A percentile compares a stretch with the other conserved stretches of the same genome.
These are phyloP conservation scores for Rhopalosiphum nymphaeae DNA, from an alignment of 2,888 invertebrate genomes.

Conservation along the genomic window DNA sequence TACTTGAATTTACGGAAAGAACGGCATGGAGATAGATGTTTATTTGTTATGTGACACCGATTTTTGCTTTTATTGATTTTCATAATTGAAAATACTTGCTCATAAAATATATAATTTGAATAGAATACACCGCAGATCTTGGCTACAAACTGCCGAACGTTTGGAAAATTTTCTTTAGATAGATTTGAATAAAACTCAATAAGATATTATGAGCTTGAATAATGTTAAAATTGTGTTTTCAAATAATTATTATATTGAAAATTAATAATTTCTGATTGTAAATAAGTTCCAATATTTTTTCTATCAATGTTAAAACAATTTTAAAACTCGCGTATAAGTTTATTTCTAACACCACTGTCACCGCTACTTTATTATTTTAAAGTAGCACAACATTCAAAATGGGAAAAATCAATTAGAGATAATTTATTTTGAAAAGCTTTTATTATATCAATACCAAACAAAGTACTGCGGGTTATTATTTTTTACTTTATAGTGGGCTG, in stretches of 20 bases:
- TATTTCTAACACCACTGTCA: too few species aligned
- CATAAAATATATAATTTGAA: background rate
- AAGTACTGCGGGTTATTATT: too few species aligned
- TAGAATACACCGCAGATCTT: background rate
- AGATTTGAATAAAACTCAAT: constrained; percentile 2
- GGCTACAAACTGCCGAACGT: background rate
- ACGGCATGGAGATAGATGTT: background rate
- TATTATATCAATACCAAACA: too few species aligned
- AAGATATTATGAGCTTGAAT: background rate
- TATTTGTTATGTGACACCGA: background rate
- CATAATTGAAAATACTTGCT: background rate
- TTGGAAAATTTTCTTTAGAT: background rate
- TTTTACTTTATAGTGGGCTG: too few species aligned
- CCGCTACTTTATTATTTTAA: too few species aligned
- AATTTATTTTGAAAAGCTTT: too few species aligned
- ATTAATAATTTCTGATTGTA: background rate
- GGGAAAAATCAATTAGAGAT: too few species aligned
- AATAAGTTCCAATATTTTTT: too few species aligned
- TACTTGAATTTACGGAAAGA: background rate
- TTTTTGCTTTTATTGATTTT: constrained; percentile 14
- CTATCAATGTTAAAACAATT: too few species aligned
- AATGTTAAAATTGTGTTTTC: background rate
- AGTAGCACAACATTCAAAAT: too few species aligned
- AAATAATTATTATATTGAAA: background rate
- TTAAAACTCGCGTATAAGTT: too few species aligned